Percentiles rank a stretch among this genome's conserved stretches.
Evolutionary conservation across 2,797 vertebrate species (phyloP).

Genomic region (Hippocampus kuda): DNA sequence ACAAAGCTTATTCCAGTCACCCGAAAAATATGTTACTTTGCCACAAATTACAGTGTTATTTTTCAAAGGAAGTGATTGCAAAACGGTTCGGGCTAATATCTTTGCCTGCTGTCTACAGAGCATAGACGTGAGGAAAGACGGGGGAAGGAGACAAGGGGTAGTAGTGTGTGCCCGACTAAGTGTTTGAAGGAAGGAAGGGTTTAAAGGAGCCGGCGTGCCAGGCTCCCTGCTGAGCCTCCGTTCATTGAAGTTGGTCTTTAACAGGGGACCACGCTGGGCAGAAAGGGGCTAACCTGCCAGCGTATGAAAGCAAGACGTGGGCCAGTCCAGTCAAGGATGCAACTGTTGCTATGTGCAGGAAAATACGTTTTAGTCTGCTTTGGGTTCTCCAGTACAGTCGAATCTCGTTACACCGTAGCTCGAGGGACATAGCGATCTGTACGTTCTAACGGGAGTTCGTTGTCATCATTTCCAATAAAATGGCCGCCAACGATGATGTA

Average conservation of each 20-base stretch:
- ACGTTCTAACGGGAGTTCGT: no score
- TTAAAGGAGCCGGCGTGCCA: constrained; percentile 37
- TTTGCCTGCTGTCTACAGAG: neutral
- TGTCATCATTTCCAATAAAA: no score
- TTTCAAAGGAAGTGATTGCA: neutral
- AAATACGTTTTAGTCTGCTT: constrained; percentile 11
- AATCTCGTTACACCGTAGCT: no score
- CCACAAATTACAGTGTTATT: neutral
- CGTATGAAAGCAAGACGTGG: constrained; percentile 44
- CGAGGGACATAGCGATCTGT: no score
- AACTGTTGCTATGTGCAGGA: constrained; percentile 48
- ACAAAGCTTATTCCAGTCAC: neutral
- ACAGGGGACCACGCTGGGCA: constrained; percentile 62
- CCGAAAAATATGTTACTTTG: neutral
- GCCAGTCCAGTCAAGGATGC: constrained; percentile 42
- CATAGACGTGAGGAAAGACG: neutral
- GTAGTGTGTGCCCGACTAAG: constrained; percentile 12
- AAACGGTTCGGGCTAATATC: neutral
- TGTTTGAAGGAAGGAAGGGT: constrained; percentile 24
- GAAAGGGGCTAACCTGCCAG: constrained; percentile 46
- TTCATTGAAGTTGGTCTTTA: constrained; percentile 68
- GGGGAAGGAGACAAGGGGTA: constrained; percentile 13
- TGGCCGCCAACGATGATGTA: no score
- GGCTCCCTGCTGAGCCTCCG: constrained; percentile 59
- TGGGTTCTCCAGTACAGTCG: neutral